Evolutionary conservation across 1,140 invertebrate species (phyloP).

Genomic region (Centruroides vittatus): DNA sequence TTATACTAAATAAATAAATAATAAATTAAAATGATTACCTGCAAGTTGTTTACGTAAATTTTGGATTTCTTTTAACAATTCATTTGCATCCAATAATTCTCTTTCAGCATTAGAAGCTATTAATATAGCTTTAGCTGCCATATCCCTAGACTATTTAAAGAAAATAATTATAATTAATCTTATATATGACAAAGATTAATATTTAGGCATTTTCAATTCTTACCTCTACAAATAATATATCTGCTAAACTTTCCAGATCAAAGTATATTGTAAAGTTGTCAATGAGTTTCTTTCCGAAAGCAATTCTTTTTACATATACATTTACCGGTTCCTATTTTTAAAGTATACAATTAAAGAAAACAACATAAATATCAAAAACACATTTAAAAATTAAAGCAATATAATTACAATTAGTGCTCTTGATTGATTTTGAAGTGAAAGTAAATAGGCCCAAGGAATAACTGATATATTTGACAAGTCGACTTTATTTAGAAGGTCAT

Average conservation of each 20-base stretch:
- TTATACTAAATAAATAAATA: background rate
- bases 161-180: background rate
- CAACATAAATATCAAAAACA: background rate
- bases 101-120: conserved; percentile 25
- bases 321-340: conserved; percentile 5
- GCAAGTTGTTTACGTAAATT: conserved; percentile 20
- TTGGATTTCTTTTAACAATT: conserved; percentile 39
- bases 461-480: conserved; percentile 49
- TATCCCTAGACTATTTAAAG: conserved; percentile 8
- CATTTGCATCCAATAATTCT: conserved; percentile 40
- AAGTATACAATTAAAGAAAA: background rate
- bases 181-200: background rate
- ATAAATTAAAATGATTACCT: background rate
- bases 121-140: conserved; percentile 8
- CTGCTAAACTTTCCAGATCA: conserved; percentile 19
- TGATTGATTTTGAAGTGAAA: conserved; percentile 12
- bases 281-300: conserved; percentile 10
- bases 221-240: conserved; percentile 16
- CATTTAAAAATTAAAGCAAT: background rate
- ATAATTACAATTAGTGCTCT: conserved; percentile 1
- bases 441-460: conserved; percentile 46
- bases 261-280: conserved; percentile 14
- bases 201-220: background rate
- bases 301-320: conserved; percentile 8
- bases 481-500: conserved; percentile 50